Percentiles rank a stretch among this genome's conserved stretches.
These are phyloP conservation scores for Hippocampus mohnikei DNA, from an alignment of 2,113 vertebrate species.

Conservation along the genomic window DNA sequence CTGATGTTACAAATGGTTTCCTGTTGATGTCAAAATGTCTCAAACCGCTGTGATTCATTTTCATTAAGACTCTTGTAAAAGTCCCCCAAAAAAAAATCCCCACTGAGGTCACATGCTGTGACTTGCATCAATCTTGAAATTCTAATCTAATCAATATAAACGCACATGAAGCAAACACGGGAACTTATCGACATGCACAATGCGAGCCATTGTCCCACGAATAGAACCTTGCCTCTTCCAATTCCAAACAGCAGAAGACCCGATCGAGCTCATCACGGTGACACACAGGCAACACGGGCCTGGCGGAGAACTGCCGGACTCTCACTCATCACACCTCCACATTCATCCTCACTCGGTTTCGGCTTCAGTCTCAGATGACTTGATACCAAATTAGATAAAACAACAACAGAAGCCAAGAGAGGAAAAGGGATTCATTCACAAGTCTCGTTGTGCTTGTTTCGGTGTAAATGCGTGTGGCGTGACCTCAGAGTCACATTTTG, in stretches of 20 bases:
- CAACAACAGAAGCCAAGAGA: constrained; percentile 14
- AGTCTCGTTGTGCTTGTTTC: background rate
- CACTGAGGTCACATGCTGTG: background rate
- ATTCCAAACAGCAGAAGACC: background rate
- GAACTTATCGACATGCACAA: background rate
- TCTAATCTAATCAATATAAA: background rate
- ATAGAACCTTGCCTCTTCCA: constrained; percentile 1
- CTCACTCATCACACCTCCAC: constrained; percentile 33
- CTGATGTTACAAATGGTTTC: constrained; percentile 1
- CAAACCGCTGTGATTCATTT: background rate
- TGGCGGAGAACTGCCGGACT: constrained; percentile 12
- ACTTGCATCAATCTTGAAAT: background rate
- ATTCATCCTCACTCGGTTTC: background rate
- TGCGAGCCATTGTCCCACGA: background rate
- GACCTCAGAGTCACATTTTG: background rate
- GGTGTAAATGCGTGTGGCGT: background rate
- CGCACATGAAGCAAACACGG: background rate
- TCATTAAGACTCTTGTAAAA: background rate
- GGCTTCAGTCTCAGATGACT: constrained; percentile 2
- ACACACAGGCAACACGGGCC: constrained; percentile 6
- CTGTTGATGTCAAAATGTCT: background rate
- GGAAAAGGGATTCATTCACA: constrained; percentile 7
- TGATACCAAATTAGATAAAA: constrained; percentile 21
- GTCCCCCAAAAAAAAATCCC: background rate
- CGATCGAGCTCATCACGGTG: constrained; percentile 23